Conservation (phyloP, 2,888 invertebrate genomes). For the Polyommatus iphigenia region DNA sequence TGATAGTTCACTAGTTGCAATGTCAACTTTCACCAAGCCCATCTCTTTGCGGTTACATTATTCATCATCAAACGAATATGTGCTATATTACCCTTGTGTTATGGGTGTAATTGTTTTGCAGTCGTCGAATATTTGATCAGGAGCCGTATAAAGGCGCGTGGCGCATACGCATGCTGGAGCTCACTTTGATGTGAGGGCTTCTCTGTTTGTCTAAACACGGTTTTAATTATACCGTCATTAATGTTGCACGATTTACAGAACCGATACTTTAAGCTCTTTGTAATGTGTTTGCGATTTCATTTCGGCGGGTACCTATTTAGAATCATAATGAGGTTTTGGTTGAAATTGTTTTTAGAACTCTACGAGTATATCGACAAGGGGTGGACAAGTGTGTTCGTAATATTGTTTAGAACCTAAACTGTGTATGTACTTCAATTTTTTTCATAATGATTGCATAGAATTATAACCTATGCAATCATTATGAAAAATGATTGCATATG, state of each 20-base stretch:
- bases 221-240: conserved; percentile 76
- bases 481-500: too few species aligned
- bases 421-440: too few species aligned
- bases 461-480: too few species aligned
- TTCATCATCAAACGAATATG: conserved; percentile 37
- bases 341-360: neutral
- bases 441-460: too few species aligned
- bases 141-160: conserved; percentile 69
- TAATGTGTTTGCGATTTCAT: neutral
- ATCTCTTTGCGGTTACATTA: conserved; percentile 37
- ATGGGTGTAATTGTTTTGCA: conserved; percentile 34
- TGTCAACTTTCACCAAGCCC: conserved; percentile 62
- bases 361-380: neutral
- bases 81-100: conserved; percentile 37
- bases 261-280: conserved; percentile 37
- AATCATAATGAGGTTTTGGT: neutral
- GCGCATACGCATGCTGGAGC: conserved; percentile 75
- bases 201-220: conserved; percentile 72
- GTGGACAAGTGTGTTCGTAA: neutral
- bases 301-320: neutral
- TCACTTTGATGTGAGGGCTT: conserved; percentile 71
- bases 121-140: conserved; percentile 34
- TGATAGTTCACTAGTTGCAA: conserved; percentile 74
- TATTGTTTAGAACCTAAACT: neutral
- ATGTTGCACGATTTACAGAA: conserved; percentile 73